A percentile compares a stretch with the other conserved stretches of the same genome.
Conservation (phyloP, 1,140 invertebrate species). For the Microvelia longipes region DNA sequence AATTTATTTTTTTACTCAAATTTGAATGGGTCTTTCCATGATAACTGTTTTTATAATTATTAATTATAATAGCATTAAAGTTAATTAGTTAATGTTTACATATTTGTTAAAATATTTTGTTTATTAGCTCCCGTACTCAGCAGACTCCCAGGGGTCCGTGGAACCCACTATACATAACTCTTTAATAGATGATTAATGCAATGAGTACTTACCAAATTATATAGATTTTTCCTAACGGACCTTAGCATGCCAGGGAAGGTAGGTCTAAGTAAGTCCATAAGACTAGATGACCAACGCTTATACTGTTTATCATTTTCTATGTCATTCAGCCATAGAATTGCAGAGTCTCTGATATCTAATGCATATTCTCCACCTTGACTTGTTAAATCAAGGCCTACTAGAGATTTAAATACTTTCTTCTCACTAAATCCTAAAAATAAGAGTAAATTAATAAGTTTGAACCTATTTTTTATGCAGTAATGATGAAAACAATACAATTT, state of each 20-base stretch:
- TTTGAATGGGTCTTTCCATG: no score
- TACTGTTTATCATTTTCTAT: slow-evolving; percentile 83
- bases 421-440: slow-evolving; percentile 22
- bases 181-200: no score
- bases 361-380: slow-evolving; percentile 56
- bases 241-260: slow-evolving; percentile 94
- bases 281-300: slow-evolving; percentile 66
- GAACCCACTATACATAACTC: no score
- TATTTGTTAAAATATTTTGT: no score
- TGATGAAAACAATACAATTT: no score
- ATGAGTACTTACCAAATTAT: slow-evolving; percentile 69
- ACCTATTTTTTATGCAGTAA: no score
- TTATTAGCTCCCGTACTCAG: no score
- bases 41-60: no score
- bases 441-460: slow-evolving; percentile 8
- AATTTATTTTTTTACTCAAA: no score
- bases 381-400: slow-evolving; percentile 65
- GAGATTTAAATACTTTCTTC: slow-evolving; percentile 18
- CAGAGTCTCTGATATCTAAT: slow-evolving; percentile 80
- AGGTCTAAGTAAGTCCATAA: slow-evolving; percentile 80
- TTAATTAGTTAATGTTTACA: no score
- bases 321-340: slow-evolving; percentile 88
- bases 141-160: no score
- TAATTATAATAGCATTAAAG: no score
- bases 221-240: slow-evolving; percentile 86